A percentile compares a stretch with the other conserved stretches of the same genome.
These are phyloP conservation scores for Lepidochrysops patricia DNA, from an alignment of 2,888 invertebrate genomes.

Conservation along the genomic window DNA sequence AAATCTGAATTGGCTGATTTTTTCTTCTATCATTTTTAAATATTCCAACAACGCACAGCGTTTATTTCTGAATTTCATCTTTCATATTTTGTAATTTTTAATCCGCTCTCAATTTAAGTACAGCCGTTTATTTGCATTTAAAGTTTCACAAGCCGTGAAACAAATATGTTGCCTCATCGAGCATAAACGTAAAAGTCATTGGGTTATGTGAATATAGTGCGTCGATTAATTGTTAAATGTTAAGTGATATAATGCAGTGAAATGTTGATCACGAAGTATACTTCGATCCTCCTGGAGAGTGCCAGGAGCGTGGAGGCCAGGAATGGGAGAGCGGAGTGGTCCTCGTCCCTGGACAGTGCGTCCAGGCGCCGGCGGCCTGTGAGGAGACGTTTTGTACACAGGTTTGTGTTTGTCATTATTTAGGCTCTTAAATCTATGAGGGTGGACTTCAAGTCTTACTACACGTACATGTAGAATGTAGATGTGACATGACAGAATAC, in stretches of 20 bases:
- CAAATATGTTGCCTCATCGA: neutral
- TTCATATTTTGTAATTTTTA: no score
- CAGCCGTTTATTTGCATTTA: neutral
- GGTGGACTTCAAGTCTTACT: no score
- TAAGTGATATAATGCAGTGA: constrained; percentile 25
- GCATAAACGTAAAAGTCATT: constrained; percentile 9
- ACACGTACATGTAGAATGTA: no score
- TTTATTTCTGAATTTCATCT: no score
- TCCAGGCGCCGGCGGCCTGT: constrained; percentile 39
- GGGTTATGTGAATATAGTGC: neutral
- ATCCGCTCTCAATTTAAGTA: no score
- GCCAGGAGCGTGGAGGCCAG: constrained; percentile 68
- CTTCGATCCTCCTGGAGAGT: constrained; percentile 79
- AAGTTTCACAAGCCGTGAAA: neutral
- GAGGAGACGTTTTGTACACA: constrained; percentile 51
- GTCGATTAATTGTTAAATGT: neutral
- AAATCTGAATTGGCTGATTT: no score
- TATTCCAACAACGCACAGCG: no score
- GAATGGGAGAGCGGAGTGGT: constrained; percentile 44
- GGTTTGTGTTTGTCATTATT: constrained; percentile 32
- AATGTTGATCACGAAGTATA: constrained; percentile 83
- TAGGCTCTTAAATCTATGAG: no score
- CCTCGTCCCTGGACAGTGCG: constrained; percentile 49
- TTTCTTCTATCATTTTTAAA: no score
- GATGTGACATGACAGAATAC: no score